Evolutionary conservation across 2,888 invertebrate species (phyloP).

Genomic region (Strigamia transsilvanica): DNA sequence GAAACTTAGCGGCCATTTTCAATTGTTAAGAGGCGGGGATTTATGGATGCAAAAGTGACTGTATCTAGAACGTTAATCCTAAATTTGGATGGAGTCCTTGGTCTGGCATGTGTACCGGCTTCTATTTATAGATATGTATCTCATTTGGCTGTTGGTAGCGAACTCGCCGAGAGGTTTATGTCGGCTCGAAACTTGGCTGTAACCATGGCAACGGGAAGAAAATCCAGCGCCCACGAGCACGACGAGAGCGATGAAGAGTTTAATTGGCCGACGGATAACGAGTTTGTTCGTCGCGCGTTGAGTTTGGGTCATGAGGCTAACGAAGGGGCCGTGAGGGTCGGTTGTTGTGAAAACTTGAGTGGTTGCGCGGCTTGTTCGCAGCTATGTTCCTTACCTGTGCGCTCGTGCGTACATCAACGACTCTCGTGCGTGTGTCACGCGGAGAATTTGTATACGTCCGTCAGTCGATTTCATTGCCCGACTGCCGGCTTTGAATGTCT

Average conservation of each 20-base stretch:
- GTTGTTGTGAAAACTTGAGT: background rate
- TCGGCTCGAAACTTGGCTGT: background rate
- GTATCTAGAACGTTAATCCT: conserved; percentile 13
- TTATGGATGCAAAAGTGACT: background rate
- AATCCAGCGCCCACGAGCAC: conserved; percentile 24
- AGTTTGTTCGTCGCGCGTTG: conserved; percentile 50
- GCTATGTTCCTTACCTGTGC: background rate
- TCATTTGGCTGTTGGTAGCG: background rate
- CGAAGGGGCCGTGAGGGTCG: conserved; percentile 1
- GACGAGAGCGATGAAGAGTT: conserved; percentile 55
- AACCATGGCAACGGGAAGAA: background rate
- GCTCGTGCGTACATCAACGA: conserved; percentile 6
- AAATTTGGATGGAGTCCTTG: conserved; percentile 32
- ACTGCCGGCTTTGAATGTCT: background rate
- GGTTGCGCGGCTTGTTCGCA: conserved; percentile 14
- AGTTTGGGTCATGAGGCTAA: background rate
- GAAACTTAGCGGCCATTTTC: background rate
- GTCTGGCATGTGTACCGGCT: conserved; percentile 12
- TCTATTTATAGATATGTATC: conserved; percentile 11
- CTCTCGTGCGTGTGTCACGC: conserved; percentile 20
- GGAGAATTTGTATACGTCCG: conserved; percentile 26
- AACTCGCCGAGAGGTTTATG: background rate
- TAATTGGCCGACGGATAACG: conserved; percentile 51
- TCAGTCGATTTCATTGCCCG: background rate
- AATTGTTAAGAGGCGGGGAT: background rate